A percentile compares a stretch with the other conserved stretches of the same genome.
These are phyloP conservation scores for Boulengeromyrus knoepffleri DNA, from an alignment of 2,113 vertebrate genomes.

Conservation along the genomic window DNA sequence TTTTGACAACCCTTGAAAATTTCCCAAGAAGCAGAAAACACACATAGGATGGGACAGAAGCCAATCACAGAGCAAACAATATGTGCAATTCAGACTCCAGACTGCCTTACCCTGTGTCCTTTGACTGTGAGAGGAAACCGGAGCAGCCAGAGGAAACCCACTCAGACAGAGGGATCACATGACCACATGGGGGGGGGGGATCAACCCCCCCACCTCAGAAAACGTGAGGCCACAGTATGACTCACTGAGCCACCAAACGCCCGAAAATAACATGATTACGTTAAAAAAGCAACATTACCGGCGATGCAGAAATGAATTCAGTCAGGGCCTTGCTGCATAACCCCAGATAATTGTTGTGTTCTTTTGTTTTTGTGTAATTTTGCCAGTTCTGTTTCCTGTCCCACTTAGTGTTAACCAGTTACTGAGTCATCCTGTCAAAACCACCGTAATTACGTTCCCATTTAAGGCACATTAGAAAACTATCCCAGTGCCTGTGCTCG, in stretches of 20 bases:
- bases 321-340: background rate
- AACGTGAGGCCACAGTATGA: background rate
- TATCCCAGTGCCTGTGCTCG: background rate
- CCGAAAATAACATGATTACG: background rate
- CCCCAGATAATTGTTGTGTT: background rate
- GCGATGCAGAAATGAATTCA: background rate
- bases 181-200: background rate
- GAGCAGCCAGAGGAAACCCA: background rate
- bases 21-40: background rate
- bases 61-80: background rate
- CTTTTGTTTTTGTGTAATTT: background rate
- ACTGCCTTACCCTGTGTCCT: background rate
- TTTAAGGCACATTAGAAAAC: slow-evolving; percentile 4
- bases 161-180: background rate
- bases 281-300: background rate
- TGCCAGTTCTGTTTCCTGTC: background rate
- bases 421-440: background rate
- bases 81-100: background rate
- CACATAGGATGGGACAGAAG: background rate
- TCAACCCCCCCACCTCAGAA: background rate
- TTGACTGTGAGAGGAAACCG: background rate
- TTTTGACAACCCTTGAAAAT: background rate
- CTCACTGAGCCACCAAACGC: background rate
- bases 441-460: background rate
- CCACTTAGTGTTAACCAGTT: background rate